A percentile compares a stretch with the other conserved stretches of the same genome.
Conservation (phyloP, 2,113 vertebrate species). For the Malurus cyaneus region DNA sequence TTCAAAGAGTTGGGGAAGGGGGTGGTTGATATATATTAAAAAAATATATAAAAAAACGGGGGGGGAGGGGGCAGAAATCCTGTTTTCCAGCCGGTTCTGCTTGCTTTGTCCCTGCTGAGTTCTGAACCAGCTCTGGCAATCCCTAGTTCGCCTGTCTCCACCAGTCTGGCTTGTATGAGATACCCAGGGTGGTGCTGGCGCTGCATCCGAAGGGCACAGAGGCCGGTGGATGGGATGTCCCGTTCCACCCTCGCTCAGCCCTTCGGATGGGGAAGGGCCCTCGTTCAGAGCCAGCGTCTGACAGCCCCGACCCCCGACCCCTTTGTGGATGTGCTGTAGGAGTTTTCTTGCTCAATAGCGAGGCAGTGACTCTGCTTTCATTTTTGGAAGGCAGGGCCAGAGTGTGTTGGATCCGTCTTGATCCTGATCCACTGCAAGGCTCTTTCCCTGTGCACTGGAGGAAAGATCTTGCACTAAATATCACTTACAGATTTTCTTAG, state of each 20-base stretch:
- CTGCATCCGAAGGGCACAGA: neutral
- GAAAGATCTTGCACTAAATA: slow-evolving; percentile 66
- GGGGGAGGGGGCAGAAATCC: slow-evolving; percentile 17
- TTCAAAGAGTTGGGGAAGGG: slow-evolving; percentile 41
- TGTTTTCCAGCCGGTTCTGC: slow-evolving; percentile 34
- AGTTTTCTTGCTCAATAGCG: slow-evolving; percentile 73
- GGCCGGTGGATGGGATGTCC: neutral
- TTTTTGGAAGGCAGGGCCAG: slow-evolving; percentile 70
- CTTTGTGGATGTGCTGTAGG: slow-evolving; percentile 70
- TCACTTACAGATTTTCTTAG: slow-evolving; percentile 70
- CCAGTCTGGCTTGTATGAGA: neutral
- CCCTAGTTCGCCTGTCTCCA: neutral
- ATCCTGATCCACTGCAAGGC: slow-evolving; percentile 59
- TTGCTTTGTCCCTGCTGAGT: slow-evolving; percentile 57
- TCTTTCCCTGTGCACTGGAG: slow-evolving; percentile 71
- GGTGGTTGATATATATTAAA: neutral
- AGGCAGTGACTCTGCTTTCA: slow-evolving; percentile 74
- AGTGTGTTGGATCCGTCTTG: slow-evolving; percentile 73
- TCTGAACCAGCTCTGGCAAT: slow-evolving; percentile 41
- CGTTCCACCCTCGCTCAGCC: neutral
- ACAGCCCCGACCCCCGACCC: neutral
- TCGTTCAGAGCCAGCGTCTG: neutral
- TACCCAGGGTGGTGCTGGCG: neutral
- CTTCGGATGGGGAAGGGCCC: neutral
- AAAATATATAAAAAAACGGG: neutral